A percentile compares a stretch with the other conserved stretches of the same genome.
These are phyloP conservation scores for Oreotrochilus melanogaster DNA, from an alignment of 2,113 vertebrate species.

Conservation along the genomic window DNA sequence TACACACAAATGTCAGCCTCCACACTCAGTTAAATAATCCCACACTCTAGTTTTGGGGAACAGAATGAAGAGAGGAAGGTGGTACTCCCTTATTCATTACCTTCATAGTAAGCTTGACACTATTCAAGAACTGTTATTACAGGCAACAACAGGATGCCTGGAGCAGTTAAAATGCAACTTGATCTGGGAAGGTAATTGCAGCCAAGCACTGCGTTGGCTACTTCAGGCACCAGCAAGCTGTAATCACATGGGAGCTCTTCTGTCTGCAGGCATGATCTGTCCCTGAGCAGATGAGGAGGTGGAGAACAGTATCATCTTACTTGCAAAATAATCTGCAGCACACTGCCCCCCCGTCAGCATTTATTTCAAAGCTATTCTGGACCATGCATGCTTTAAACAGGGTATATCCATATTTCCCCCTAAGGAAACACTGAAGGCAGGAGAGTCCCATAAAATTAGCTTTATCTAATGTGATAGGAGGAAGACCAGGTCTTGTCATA, in stretches of 20 bases:
- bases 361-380: neutral
- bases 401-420: neutral
- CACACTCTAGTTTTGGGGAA: neutral
- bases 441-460: neutral
- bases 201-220: neutral
- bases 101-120: neutral
- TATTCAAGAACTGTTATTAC: neutral
- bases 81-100: neutral
- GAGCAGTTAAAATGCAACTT: neutral
- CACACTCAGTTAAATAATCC: neutral
- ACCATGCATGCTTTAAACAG: neutral
- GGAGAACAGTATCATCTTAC: neutral
- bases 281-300: neutral
- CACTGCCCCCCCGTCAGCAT: neutral
- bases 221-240: neutral
- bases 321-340: neutral
- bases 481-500: neutral
- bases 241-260: neutral
- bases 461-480: neutral
- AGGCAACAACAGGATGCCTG: neutral
- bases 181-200: neutral
- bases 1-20: neutral
- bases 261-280: fast-evolving
- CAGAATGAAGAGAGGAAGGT: neutral
- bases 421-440: neutral